Evolutionary conservation across 1,140 invertebrate species (phyloP), one percentile per base, ranked within the genome.

Genomic region (Spodoptera frugiperda): DNA sequence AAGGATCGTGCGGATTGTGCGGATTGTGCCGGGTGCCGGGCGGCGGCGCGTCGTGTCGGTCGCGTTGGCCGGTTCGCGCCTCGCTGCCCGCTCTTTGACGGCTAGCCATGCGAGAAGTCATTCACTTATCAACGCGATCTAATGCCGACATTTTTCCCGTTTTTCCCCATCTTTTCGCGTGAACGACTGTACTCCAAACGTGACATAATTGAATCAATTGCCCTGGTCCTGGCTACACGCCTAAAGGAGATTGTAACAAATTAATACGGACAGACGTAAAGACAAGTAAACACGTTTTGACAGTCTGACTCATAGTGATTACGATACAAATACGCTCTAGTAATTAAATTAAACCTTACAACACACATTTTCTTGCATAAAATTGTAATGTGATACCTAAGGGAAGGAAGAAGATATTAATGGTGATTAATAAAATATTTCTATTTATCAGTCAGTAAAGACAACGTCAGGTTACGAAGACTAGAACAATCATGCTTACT

Each of bases 101-200:
- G 75, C 84, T 90, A 90, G 79, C 89, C 91, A 92, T 93, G 91
- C 91, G 91, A 87, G 86, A 91, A 92, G 87, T 93, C 91, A 93
- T 92, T 89, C 92, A 93, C 90, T 92, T 92, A 91, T 86, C 86
- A 87, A 82, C 87, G 87, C 86, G 87, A 91, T 93, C 90, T 89
- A 88, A 87, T 88, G 82, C 82, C 84, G 84, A 89, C 84, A 89
- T 92, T 93, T 93, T 92, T 92, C 88, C 79, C 89, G 87, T 91
- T 93, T 93, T 93, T 92, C 88, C 89, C 90, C 88, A 81, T 87
- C 87, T 89, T 88, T 89, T 90, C 89, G 87, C 87, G 83, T 87
- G 86, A 84, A 78, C 87, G 85, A 76, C 81, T 85, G 81, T 89
- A 85, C 82, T 85, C 83, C 82, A 84, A 90, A 91, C 82, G 87